phyloP scores from a whole-genome alignment of 2,797 vertebrate species.

The Sylvia borin region DNA sequence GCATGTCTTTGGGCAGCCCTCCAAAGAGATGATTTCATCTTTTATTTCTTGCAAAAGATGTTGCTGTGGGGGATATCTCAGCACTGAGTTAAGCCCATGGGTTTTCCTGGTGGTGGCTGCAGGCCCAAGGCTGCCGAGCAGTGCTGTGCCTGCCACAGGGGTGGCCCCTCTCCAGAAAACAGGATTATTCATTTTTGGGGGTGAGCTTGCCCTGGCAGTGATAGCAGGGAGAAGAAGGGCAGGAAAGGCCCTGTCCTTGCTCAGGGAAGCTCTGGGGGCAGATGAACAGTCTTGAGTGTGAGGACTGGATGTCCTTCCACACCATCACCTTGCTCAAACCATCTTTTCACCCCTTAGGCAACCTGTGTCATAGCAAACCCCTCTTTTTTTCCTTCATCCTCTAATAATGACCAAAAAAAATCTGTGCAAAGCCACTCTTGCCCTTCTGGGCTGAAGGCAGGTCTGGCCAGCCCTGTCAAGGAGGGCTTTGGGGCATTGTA shows the following conservation, averaged over 20 bases:
- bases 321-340: background rate
- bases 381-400: background rate
- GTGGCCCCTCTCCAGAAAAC: background rate
- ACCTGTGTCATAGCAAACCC: background rate
- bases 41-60: background rate
- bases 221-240: background rate
- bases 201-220: background rate
- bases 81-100: background rate
- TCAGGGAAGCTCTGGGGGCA: background rate
- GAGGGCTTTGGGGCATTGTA: rapidly evolving
- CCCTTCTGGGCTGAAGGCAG: background rate
- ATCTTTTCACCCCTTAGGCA: background rate
- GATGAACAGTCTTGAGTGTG: background rate
- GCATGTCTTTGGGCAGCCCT: background rate
- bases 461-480: background rate
- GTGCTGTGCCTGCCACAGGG: background rate
- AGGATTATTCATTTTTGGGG: background rate
- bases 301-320: background rate
- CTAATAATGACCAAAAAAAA: background rate
- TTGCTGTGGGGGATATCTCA: background rate
- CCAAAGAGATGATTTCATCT: background rate
- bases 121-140: rapidly evolving
- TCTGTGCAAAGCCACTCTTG: background rate
- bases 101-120: rapidly evolving
- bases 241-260: background rate